Evolutionary conservation across 2,113 vertebrate genomes (phyloP).

Genomic region (Indicator indicator): DNA sequence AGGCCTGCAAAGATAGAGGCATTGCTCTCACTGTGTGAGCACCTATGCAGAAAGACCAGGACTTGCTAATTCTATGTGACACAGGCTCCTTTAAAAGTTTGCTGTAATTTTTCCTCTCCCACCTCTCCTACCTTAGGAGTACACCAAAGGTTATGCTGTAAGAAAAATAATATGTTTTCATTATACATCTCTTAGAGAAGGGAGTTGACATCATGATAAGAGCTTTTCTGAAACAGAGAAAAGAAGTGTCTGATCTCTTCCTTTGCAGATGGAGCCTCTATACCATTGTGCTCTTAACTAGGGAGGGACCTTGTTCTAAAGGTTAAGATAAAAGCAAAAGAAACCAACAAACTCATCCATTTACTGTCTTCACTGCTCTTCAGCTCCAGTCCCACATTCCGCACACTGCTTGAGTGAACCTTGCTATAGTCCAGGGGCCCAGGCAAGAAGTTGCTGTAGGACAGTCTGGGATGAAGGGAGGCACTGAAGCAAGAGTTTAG

Average conservation of each 20-base stretch:
- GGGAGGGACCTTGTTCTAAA: neutral
- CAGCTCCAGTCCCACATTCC: neutral
- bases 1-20: neutral
- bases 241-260: neutral
- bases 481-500: neutral
- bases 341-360: neutral
- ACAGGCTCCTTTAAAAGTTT: neutral
- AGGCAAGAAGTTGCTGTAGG: neutral
- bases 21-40: neutral
- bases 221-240: neutral
- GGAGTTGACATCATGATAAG: neutral
- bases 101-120: neutral
- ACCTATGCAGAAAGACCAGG: neutral
- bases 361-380: neutral
- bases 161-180: conserved; percentile 3
- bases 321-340: conserved; percentile 10
- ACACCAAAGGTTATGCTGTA: neutral
- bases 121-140: neutral
- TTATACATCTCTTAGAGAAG: neutral
- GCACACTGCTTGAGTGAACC: neutral
- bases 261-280: neutral
- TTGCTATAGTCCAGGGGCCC: neutral
- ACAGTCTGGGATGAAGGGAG: neutral
- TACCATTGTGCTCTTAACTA: neutral
- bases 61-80: neutral